Percentiles rank a stretch among this genome's conserved stretches.
Conservation (phyloP, 2,888 invertebrate genomes). For the Panzeria rudis region DNA sequence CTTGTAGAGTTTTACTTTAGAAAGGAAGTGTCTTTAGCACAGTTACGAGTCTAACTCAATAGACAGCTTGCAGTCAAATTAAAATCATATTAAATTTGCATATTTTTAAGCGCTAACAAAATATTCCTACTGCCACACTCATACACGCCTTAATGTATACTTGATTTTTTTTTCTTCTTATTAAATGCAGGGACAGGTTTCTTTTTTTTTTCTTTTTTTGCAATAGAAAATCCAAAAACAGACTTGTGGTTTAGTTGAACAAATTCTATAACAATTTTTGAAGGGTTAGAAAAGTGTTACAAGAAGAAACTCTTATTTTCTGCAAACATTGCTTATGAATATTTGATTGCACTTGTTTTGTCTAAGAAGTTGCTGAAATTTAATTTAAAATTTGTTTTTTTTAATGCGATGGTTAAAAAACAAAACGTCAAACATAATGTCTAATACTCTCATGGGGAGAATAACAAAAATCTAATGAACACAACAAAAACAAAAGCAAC, state of each 20-base stretch:
- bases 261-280: constrained; percentile 16
- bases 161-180: constrained; percentile 19
- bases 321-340: constrained; percentile 61
- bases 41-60: constrained; percentile 55
- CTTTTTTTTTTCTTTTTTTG: not conserved
- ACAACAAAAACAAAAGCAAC: too few species aligned
- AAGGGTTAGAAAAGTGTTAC: constrained; percentile 4
- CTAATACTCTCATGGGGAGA: not conserved
- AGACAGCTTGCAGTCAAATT: constrained; percentile 77
- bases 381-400: constrained; percentile 14
- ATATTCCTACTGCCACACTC: constrained; percentile 29
- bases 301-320: constrained; percentile 18
- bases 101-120: constrained; percentile 71
- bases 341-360: constrained; percentile 51
- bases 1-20: not conserved
- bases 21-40: constrained; percentile 42
- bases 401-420: not conserved
- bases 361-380: constrained; percentile 35
- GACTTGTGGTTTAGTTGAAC: constrained; percentile 49
- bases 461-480: not conserved
- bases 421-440: not conserved
- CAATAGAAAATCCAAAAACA: constrained; percentile 25
- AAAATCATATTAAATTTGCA: constrained; percentile 81
- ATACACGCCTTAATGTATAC: constrained; percentile 2
- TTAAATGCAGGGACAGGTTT: constrained; percentile 34